Evolutionary conservation across 2,888 invertebrate species (phyloP).

Genomic region (Dasypolia templi): DNA sequence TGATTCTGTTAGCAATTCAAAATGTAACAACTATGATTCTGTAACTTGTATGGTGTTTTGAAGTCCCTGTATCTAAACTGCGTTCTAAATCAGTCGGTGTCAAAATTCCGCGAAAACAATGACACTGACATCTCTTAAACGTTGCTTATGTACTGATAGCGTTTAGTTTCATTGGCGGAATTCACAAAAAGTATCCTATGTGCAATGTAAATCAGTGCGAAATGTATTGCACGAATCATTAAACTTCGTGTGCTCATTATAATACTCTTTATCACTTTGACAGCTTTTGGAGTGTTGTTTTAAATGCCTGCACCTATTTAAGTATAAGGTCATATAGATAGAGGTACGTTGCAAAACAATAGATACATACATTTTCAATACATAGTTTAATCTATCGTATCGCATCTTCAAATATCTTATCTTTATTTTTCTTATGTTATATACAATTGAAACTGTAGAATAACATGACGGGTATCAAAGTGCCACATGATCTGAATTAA

Average conservation of each 20-base stretch:
- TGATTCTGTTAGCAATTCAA: no score
- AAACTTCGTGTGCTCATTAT: background rate
- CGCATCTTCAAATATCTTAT: conserved; percentile 37
- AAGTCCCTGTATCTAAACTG: no score
- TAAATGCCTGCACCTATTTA: conserved; percentile 8
- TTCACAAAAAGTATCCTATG: no score
- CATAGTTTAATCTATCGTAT: conserved; percentile 4
- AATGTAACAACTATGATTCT: no score
- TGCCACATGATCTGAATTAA: conserved; percentile 13
- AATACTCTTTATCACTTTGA: conserved; percentile 4
- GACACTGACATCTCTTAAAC: no score
- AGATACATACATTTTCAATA: conserved; percentile 34
- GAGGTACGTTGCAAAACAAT: conserved; percentile 25
- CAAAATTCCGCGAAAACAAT: no score
- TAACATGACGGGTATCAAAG: conserved; percentile 3
- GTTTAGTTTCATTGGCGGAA: no score
- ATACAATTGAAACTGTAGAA: no score
- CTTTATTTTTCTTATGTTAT: conserved; percentile 32
- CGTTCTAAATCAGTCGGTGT: no score
- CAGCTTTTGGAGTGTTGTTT: conserved; percentile 3
- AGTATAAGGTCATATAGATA: conserved; percentile 17
- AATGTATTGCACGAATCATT: background rate
- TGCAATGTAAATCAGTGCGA: background rate
- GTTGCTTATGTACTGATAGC: no score
- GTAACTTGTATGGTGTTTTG: no score